Evolutionary conservation across 2,797 vertebrate genomes (phyloP).

Genomic region (Channa striata): DNA sequence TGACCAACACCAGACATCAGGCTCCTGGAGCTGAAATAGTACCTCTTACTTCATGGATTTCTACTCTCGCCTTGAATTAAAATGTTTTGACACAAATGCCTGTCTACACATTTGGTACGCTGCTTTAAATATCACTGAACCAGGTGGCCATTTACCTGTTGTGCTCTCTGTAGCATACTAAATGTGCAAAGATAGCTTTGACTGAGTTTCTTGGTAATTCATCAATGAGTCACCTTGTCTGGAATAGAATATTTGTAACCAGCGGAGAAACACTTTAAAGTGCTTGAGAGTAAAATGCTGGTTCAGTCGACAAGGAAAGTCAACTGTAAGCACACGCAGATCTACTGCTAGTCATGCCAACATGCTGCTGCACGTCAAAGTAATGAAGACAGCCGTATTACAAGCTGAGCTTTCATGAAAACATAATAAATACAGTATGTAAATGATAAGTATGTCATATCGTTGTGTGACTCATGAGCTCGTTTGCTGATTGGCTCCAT

Average conservation of each 20-base stretch:
- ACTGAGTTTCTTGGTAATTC: conserved; percentile 20
- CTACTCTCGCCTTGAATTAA: conserved; percentile 6
- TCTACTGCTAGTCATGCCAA: no score
- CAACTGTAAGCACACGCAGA: neutral
- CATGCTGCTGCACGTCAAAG: neutral
- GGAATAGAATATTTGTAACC: conserved; percentile 34
- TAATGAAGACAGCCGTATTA: neutral
- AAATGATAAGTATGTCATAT: neutral
- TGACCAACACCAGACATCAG: conserved; percentile 40
- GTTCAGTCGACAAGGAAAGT: neutral
- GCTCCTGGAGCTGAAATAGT: conserved; percentile 20
- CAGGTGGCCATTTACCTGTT: conserved; percentile 40
- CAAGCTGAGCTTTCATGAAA: neutral
- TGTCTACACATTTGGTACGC: conserved; percentile 3
- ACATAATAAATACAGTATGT: neutral
- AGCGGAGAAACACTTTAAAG: conserved; percentile 3
- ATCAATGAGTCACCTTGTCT: conserved; percentile 39
- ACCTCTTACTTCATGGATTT: neutral
- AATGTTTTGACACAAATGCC: conserved; percentile 34
- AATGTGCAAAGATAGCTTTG: conserved; percentile 7
- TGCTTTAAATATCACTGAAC: conserved; percentile 28
- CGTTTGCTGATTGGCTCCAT: conserved; percentile 70
- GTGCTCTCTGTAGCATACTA: conserved; percentile 20
- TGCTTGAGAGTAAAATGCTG: conserved; percentile 1
- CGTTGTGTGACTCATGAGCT: conserved; percentile 67